Evolutionary conservation across 2,888 invertebrate genomes (phyloP), one percentile per base, ranked within the genome.

Genomic region (Stomorhina lunata): DNA sequence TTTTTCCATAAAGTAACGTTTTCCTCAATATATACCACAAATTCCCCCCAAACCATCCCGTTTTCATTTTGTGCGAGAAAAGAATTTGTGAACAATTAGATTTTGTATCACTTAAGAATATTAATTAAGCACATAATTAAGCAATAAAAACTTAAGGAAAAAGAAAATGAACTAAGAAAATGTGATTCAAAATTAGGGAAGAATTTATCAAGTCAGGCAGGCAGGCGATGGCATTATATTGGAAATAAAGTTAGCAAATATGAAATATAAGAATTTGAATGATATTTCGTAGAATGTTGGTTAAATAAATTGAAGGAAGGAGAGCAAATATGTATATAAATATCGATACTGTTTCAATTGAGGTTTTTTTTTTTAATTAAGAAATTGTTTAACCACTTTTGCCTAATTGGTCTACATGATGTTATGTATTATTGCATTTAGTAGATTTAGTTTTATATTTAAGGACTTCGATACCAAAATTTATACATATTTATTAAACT

Each of bases 1-100:
- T 63, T 61, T 34, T 29, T 57, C 27, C 10, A 43, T 12, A 5
- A 10, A 12, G 22, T 17, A 43, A 17, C 20, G 29, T 53, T 27
- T 27, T 57, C 2, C 5, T 9, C 37, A 22, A 27, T 37, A 48
- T 32, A 7, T 27, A 17, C 29, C n/a, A n/a, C n/a, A n/a, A n/a
- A n/a, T 40, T 63, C 12, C 5, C 12, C 20, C 7, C 0, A n/a
- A n/a, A n/a, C n/a, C n/a, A n/a, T n/a, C n/a, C 22, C 17, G 15
- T 22, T 37, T 63, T 59, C 22, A n/a, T 57, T 50, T 68, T 48
- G 17, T 29, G 27, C 25, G 29, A 66, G n/a, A 65, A 61, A 73
- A 57, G 55, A 68, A 82, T 79, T 82, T 82, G 69, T 69, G 53
- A 79, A 66, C 65, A 75, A 79, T 82, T 82, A 75, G 75, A 59